A percentile compares a stretch with the other conserved stretches of the same genome.
phyloP scores from a whole-genome alignment of 2,888 invertebrate genomes.

The Tenthredo mesomela region DNA sequence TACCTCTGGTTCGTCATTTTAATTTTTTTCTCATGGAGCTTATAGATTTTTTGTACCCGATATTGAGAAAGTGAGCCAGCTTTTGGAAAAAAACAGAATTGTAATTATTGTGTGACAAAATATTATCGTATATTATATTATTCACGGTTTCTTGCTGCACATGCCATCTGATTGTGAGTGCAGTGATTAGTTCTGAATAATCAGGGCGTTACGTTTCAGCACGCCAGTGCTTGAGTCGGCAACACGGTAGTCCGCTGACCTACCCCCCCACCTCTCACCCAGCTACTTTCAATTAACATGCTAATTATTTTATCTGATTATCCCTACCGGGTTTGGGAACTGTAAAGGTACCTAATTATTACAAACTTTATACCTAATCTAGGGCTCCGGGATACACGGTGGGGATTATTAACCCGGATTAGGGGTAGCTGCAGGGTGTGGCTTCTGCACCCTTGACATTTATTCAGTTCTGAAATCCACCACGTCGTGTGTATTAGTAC shows the following conservation, averaged over 20 bases:
- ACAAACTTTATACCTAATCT: conserved; percentile 13
- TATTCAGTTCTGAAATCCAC: background rate
- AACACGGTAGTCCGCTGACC: conserved; percentile 26
- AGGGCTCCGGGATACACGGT: conserved; percentile 21
- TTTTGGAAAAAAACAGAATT: too few species aligned
- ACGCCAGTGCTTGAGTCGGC: conserved; percentile 46
- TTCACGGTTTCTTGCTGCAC: conserved; percentile 29
- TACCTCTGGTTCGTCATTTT: too few species aligned
- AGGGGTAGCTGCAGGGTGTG: background rate
- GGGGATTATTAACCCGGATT: background rate
- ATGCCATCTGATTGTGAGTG: background rate
- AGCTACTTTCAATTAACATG: conserved; percentile 62
- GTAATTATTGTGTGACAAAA: conserved; percentile 61
- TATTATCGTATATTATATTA: conserved; percentile 52
- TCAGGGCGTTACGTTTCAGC: conserved; percentile 57
- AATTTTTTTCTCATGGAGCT: too few species aligned
- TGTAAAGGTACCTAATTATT: conserved; percentile 34
- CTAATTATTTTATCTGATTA: conserved; percentile 64
- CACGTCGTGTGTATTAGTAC: background rate
- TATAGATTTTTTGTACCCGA: too few species aligned
- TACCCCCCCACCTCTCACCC: conserved; percentile 51
- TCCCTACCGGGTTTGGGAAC: background rate
- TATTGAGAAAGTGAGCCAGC: too few species aligned
- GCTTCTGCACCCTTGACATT: background rate
- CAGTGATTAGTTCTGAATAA: conserved; percentile 60